phyloP scores from a whole-genome alignment of 2,797 vertebrate genomes.

The Muscicapa comitata region DNA sequence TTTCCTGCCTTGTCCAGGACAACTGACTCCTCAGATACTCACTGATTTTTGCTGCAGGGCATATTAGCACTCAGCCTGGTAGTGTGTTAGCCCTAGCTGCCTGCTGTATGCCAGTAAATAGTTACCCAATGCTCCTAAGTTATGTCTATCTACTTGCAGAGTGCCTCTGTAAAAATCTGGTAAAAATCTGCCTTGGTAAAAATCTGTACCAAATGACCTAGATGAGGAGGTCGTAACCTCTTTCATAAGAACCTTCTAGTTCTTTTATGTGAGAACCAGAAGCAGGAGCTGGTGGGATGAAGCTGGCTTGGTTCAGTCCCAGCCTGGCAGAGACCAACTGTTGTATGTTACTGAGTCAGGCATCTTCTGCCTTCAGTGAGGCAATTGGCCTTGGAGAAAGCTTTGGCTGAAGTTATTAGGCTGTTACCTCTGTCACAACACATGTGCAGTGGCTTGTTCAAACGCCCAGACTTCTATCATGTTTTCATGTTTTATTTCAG shows the following conservation, averaged over 20 bases:
- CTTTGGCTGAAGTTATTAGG: neutral
- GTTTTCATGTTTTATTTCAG: neutral
- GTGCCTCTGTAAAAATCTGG: neutral
- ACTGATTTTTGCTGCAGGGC: neutral
- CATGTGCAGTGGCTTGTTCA: neutral
- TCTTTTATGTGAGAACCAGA: neutral
- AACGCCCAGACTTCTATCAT: neutral
- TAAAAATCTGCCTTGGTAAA: no score
- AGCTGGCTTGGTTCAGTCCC: rapidly evolving
- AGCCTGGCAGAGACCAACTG: neutral
- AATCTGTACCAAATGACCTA: neutral
- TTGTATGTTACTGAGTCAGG: neutral
- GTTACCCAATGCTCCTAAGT: neutral
- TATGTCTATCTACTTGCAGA: neutral
- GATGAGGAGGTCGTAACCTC: rapidly evolving
- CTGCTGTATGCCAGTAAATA: neutral
- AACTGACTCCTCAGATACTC: neutral
- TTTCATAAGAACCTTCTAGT: no score
- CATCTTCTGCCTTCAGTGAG: neutral
- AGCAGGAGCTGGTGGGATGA: neutral
- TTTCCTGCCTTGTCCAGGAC: neutral
- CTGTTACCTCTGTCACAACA: neutral
- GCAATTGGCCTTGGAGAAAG: neutral
- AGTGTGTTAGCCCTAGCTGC: neutral
- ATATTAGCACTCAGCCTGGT: neutral